A percentile compares a stretch with the other conserved stretches of the same genome.
Evolutionary conservation across 2,888 invertebrate genomes (phyloP).

Genomic region (Itoplectis maculator): DNA sequence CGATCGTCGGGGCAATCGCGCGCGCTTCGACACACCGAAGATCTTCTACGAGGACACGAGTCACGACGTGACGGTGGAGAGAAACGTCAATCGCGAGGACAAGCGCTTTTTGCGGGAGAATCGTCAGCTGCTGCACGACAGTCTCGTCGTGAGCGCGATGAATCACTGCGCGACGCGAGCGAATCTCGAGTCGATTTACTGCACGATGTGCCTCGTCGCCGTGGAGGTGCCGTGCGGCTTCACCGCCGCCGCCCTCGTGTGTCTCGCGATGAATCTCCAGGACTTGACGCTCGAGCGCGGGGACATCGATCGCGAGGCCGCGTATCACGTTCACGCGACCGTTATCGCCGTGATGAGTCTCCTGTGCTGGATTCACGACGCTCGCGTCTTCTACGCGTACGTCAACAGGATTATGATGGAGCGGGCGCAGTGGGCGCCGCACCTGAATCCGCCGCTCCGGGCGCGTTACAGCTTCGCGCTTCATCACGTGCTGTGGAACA

Average conservation of each 20-base stretch:
- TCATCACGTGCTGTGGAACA: constrained; percentile 87
- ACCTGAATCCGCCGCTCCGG: constrained; percentile 88
- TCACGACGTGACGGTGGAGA: constrained; percentile 84
- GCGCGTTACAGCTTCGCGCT: constrained; percentile 86
- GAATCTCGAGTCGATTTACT: constrained; percentile 86
- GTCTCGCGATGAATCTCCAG: constrained; percentile 88
- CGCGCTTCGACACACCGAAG: constrained; percentile 85
- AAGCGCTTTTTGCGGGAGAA: constrained; percentile 85
- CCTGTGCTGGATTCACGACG: constrained; percentile 88
- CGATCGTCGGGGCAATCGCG: constrained; percentile 86
- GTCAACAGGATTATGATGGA: constrained; percentile 86
- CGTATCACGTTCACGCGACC: constrained; percentile 87
- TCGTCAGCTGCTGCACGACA: constrained; percentile 85
- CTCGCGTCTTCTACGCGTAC: constrained; percentile 86
- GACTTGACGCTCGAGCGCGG: constrained; percentile 85
- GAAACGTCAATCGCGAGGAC: constrained; percentile 85
- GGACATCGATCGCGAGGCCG: constrained; percentile 75
- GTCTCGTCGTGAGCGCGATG: constrained; percentile 84
- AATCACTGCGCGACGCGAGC: constrained; percentile 84
- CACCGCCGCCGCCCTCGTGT: constrained; percentile 87
- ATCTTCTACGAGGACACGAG: constrained; percentile 85
- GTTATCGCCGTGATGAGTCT: constrained; percentile 87
- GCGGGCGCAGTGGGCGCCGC: constrained; percentile 87
- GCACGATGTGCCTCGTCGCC: constrained; percentile 86
- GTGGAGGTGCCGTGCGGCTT: constrained; percentile 88